Percentiles rank a stretch among this genome's conserved stretches.
phyloP scores from a whole-genome alignment of 2,797 vertebrate genomes.

The Acipenser oxyrinchus region DNA sequence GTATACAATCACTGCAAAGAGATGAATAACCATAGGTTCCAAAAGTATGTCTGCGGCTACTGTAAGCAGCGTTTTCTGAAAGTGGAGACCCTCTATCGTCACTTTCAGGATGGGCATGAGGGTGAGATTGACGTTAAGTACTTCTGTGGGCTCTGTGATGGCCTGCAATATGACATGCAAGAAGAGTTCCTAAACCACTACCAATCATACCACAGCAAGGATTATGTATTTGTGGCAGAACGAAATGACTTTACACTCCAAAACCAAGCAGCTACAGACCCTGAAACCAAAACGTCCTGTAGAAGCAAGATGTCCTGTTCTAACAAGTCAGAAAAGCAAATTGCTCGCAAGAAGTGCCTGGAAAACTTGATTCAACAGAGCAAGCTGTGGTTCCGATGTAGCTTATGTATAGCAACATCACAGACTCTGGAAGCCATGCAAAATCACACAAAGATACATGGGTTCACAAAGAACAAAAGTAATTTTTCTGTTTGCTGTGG shows the following conservation, averaged over 20 bases:
- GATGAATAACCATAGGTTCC: slow-evolving; percentile 73
- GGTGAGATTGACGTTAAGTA: slow-evolving; percentile 58
- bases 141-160: slow-evolving; percentile 89
- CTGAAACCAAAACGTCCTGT: slow-evolving; percentile 44
- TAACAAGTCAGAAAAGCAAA: slow-evolving; percentile 42
- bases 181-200: slow-evolving; percentile 77
- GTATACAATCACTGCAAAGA: slow-evolving; percentile 73
- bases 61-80: slow-evolving; percentile 87
- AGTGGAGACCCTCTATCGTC: slow-evolving; percentile 71
- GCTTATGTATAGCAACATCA: slow-evolving; percentile 47
- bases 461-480: background rate
- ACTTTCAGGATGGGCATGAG: slow-evolving; percentile 70
- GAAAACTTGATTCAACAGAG: slow-evolving; percentile 49
- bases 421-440: slow-evolving; percentile 42
- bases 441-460: slow-evolving; percentile 36
- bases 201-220: slow-evolving; percentile 65
- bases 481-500: slow-evolving; percentile 64
- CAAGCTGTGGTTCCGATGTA: slow-evolving; percentile 58
- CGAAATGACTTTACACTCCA: slow-evolving; percentile 43
- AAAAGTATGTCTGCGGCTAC: slow-evolving; percentile 78
- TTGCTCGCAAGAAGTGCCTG: slow-evolving; percentile 43
- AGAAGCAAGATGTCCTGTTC: slow-evolving; percentile 47
- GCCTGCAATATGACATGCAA: slow-evolving; percentile 73
- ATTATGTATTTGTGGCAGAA: slow-evolving; percentile 76
- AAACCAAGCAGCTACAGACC: slow-evolving; percentile 4